Percentiles rank a stretch among this genome's conserved stretches.
These are phyloP conservation scores for Diadophis punctatus DNA, from an alignment of 2,113 vertebrate species.

Conservation along the genomic window DNA sequence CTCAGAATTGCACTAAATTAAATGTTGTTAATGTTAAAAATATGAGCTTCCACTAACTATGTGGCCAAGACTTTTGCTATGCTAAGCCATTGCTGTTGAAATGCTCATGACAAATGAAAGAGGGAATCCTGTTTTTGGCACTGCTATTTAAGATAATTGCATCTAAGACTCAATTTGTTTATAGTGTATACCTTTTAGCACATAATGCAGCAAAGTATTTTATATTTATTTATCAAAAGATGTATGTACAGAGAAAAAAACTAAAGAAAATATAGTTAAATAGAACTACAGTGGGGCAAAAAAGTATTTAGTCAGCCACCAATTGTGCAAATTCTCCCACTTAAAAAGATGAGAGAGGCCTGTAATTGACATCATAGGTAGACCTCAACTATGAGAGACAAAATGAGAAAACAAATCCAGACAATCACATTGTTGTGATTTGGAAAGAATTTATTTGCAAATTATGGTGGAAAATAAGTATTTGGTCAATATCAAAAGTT, in stretches of 20 bases:
- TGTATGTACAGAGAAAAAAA: slow-evolving; percentile 33
- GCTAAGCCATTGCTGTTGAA: neutral
- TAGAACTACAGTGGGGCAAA: too few relatives aligned
- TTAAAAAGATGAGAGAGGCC: too few relatives aligned
- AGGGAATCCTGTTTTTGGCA: slow-evolving; percentile 46
- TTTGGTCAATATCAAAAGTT: too few relatives aligned
- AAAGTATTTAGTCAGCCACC: too few relatives aligned
- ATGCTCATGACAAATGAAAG: neutral
- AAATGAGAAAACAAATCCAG: too few relatives aligned
- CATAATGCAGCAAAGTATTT: slow-evolving; percentile 50
- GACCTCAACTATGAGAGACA: too few relatives aligned
- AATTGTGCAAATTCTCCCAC: too few relatives aligned
- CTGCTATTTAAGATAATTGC: slow-evolving; percentile 46
- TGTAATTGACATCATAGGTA: too few relatives aligned
- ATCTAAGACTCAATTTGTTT: slow-evolving; percentile 53
- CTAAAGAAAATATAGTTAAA: slow-evolving; percentile 12
- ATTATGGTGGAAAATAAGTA: too few relatives aligned
- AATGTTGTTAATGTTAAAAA: slow-evolving; percentile 31
- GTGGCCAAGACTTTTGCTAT: slow-evolving; percentile 17
- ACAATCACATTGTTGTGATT: too few relatives aligned
- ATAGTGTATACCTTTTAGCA: slow-evolving; percentile 54
- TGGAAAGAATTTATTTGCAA: too few relatives aligned
- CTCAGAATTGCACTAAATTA: slow-evolving; percentile 33
- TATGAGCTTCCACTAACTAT: slow-evolving; percentile 34
- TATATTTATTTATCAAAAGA: slow-evolving; percentile 50